Base-by-base conservation (phyloP, 2,113 vertebrate species). In the Arizona elegans region DNA sequence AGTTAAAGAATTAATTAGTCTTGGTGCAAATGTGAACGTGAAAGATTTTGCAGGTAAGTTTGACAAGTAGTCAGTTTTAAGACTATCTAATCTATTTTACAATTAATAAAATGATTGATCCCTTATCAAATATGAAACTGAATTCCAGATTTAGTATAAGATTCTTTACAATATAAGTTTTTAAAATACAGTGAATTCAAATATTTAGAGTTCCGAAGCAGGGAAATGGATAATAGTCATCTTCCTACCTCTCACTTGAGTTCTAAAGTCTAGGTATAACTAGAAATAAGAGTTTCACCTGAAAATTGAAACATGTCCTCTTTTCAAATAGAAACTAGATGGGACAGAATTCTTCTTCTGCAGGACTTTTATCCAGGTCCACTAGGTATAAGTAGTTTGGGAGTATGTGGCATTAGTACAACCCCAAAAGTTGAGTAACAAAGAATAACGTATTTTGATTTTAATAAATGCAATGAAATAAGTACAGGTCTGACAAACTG, bases 1-100 rank as follows among this genome's bases (percentile, higher is more conserved):
- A 97, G 99, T 99, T 93, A 99, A 99, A 96, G 99, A 99, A 91
- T 98, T 99, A 85, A 99, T 99, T 96, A 98, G 98, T 95, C 97
- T 99, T 90, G 99, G 99, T 24, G 99, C 99, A 50, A 99, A 99
- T 96, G 99, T 99, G 95, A 99, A 99, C 43, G 98, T 99, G 93
- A 99, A 99, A 98, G 99, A 99, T 97, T 99, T 99, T 97, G 99
- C 99, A 97, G 99, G 99, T 99, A 97, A 97, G 96, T 94, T 70
- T 92, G 3, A 24, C 55, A 4, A 0, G 1, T 54, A n/a, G 89
- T 96, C 52, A 91, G 56, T 21, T 90, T 90, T 50, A 88, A 43
- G 50, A 38, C 85, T 65, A 23, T 21, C 23, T 88, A 19, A 12
- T 38, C 21, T 88, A 10, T 47, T 17, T 55, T 88, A 89, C 9